Evolutionary conservation across 2,113 vertebrate genomes (phyloP), one percentile per base, ranked within the genome.

Genomic region (Syrrhaptes paradoxus): DNA sequence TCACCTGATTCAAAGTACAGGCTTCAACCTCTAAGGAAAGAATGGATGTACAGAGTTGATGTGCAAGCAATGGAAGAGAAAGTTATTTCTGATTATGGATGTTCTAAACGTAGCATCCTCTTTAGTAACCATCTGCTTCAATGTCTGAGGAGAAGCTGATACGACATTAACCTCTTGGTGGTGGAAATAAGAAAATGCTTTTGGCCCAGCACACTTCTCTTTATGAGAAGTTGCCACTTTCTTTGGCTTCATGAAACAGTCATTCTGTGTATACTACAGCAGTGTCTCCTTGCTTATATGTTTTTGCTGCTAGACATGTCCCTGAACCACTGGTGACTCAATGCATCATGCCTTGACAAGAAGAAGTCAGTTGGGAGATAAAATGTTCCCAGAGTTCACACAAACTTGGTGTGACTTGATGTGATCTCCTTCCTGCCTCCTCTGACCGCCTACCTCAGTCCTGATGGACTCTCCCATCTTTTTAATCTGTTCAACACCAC

Each of bases 301-400:
- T 51, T 74, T 77, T 52, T 90, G 43, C n/a, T 74, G 9, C 31
- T 59, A 31, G 38, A 34, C 22, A 32, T 6, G 13, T 77, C 34
- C 28, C 26, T 28, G 49, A 87, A 57, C 15, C 18, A 41, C 20
- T 52, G 58, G 6, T 66, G 19, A 66, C 25, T 54, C 65, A 66
- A 26, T 4, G 17, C 8, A 36, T 62, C 43, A 41, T 0, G 0
- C 7, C 22, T 59, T 10, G 41, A 41, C 21, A 62, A 46, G 29
- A 21, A 77, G 32, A 72, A 68, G 10, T 20, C 28, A 57, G 1
- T 9, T 61, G 32, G 46, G 13, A 66, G 13, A 21, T 21, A 51
- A 66, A 15, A 17, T 61, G 21, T 66, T 62, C 48, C 13, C 26
- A 73, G 36, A 63, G 26, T 38, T 72, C 36, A 52, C 12, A 21